Evolutionary conservation across 2,113 vertebrate species (phyloP).

Genomic region (Notothenia coriiceps): DNA sequence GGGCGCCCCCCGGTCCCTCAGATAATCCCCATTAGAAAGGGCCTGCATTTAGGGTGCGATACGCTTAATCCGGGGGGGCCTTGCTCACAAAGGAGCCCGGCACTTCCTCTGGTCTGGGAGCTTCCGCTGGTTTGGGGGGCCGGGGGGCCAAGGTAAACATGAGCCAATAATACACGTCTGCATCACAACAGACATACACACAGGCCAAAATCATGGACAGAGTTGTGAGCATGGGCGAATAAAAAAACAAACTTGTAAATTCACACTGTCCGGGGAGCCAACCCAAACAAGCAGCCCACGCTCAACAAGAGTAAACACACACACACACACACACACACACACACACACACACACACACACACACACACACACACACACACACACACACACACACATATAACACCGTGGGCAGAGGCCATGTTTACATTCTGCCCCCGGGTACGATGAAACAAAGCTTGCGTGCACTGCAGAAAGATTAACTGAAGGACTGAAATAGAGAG

Average conservation of each 20-base stretch:
- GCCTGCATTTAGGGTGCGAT: conserved; percentile 78
- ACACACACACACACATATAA: not conserved
- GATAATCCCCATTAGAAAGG: conserved; percentile 84
- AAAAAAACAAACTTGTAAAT: conserved; percentile 45
- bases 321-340: not conserved
- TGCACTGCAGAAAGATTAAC: conserved; percentile 61
- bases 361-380: conserved; percentile 9
- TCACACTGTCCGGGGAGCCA: conserved; percentile 54
- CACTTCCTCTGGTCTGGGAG: conserved; percentile 79
- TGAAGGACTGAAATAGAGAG: conserved; percentile 31
- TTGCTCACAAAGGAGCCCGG: conserved; percentile 72
- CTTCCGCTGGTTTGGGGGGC: conserved; percentile 76
- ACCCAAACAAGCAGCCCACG: conserved; percentile 62
- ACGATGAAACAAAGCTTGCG: conserved; percentile 55
- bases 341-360: conserved; percentile 36
- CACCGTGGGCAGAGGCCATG: conserved; percentile 50
- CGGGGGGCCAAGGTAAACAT: conserved; percentile 69
- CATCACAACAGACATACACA: conserved; percentile 34
- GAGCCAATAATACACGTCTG: conserved; percentile 53
- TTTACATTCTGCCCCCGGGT: conserved; percentile 64
- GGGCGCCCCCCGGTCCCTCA: conserved; percentile 55
- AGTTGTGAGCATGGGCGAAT: conserved; percentile 31
- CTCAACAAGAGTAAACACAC: conserved; percentile 40
- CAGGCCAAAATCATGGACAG: conserved; percentile 2
- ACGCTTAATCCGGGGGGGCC: conserved; percentile 79